Conservation (phyloP, 2,797 vertebrate species). For the Australoheros facetus region DNA sequence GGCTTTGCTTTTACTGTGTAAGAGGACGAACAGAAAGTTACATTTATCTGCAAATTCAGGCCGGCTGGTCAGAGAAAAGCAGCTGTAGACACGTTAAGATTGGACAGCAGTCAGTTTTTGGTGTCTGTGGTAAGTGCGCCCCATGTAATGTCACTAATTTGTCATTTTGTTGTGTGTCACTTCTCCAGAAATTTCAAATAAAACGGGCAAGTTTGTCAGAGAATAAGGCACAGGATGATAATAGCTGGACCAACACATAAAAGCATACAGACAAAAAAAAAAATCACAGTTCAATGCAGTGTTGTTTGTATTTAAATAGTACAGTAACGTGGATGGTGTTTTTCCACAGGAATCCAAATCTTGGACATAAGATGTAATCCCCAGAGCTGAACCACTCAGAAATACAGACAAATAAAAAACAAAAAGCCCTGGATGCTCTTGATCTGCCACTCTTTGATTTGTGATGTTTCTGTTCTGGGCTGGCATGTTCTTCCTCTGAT, state of each 20-base stretch:
- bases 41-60: background rate
- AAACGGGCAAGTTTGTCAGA: background rate
- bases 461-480: background rate
- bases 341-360: too few species aligned
- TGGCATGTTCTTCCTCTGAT: conserved; percentile 3
- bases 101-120: background rate
- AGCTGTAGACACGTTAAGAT: background rate
- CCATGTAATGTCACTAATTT: background rate
- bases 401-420: background rate
- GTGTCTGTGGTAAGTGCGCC: background rate
- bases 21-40: background rate
- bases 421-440: conserved; percentile 1
- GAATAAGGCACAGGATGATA: background rate
- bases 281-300: background rate
- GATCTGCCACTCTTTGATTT: conserved; percentile 1
- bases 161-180: background rate
- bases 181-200: background rate
- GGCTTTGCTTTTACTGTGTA: background rate
- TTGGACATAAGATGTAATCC: background rate
- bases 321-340: too few species aligned
- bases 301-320: background rate
- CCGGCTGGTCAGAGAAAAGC: background rate
- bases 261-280: background rate
- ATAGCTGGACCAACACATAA: background rate
- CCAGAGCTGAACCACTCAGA: background rate